phyloP scores from a whole-genome alignment of 2,113 vertebrate species.

The Echinops telfairi region DNA sequence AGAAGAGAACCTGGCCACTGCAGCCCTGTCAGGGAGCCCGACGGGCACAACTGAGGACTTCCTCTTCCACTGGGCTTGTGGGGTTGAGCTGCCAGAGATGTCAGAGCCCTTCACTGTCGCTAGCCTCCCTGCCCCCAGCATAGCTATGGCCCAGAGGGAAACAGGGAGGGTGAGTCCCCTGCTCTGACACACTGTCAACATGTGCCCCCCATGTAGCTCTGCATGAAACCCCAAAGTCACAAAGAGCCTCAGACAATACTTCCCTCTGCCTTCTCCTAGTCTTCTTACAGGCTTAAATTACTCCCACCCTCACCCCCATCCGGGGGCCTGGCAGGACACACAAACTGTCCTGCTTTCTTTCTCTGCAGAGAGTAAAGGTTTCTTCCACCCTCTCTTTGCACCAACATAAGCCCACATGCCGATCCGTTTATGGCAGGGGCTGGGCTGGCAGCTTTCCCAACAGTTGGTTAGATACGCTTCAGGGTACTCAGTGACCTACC shows the following conservation, averaged over 20 bases:
- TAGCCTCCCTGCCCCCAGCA: no score
- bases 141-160: background rate
- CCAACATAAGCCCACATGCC: background rate
- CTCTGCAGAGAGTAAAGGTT: background rate
- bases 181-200: background rate
- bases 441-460: slow-evolving; percentile 9
- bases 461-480: background rate
- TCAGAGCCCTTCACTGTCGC: background rate
- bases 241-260: background rate
- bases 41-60: background rate
- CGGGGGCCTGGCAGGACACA: background rate
- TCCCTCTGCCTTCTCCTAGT: background rate
- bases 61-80: background rate
- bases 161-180: background rate
- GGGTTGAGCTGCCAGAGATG: no score
- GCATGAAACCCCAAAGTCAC: background rate
- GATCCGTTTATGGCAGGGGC: background rate
- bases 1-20: background rate
- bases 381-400: background rate
- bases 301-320: no score
- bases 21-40: background rate
- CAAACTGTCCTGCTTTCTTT: background rate
- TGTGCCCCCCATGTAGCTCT: background rate
- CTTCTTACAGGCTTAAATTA: background rate
- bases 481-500: background rate